Percentiles rank a stretch among this genome's conserved stretches.
Evolutionary conservation across 1,140 invertebrate genomes (phyloP).

Genomic region (Anoplophora glabripennis): DNA sequence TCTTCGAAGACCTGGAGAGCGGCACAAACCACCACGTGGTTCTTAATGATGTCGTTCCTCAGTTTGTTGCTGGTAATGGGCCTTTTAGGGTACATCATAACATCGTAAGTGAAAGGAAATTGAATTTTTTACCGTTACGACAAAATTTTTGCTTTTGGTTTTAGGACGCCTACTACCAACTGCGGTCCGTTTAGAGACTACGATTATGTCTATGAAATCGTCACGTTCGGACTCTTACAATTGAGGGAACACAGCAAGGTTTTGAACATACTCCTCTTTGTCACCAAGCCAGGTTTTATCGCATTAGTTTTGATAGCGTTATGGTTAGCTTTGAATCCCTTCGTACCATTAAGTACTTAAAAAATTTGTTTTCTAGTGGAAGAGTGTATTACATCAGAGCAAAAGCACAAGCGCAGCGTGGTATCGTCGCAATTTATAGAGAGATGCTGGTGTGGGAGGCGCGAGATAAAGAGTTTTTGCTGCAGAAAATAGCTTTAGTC

Average conservation of each 20-base stretch:
- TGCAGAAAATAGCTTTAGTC: slow-evolving; percentile 54
- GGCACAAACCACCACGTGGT: slow-evolving; percentile 68
- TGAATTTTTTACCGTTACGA: slow-evolving; percentile 5
- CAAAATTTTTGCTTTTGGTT: slow-evolving; percentile 25
- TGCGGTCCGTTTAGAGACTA: slow-evolving; percentile 60
- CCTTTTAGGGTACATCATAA: slow-evolving; percentile 20
- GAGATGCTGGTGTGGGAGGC: slow-evolving; percentile 68
- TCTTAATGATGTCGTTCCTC: slow-evolving; percentile 64
- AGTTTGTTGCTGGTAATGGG: slow-evolving; percentile 33
- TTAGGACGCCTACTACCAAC: slow-evolving; percentile 50
- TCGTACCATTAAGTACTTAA: neutral
- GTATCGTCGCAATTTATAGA: slow-evolving; percentile 63
- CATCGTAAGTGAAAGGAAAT: slow-evolving; percentile 23
- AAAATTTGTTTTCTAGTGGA: slow-evolving; percentile 50
- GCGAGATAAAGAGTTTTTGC: slow-evolving; percentile 72
- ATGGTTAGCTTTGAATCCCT: slow-evolving; percentile 50
- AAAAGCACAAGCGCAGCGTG: slow-evolving; percentile 58
- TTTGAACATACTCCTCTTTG: slow-evolving; percentile 48
- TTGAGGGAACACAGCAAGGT: slow-evolving; percentile 47
- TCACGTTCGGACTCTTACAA: slow-evolving; percentile 51
- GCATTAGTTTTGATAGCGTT: slow-evolving; percentile 55
- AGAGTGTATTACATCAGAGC: slow-evolving; percentile 68
- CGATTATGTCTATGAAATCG: slow-evolving; percentile 52
- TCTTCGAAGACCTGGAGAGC: slow-evolving; percentile 65
- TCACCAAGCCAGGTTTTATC: slow-evolving; percentile 55